Evolutionary conservation across 2,797 vertebrate species (phyloP).

Genomic region (Typhlichthys eigenmanni): DNA sequence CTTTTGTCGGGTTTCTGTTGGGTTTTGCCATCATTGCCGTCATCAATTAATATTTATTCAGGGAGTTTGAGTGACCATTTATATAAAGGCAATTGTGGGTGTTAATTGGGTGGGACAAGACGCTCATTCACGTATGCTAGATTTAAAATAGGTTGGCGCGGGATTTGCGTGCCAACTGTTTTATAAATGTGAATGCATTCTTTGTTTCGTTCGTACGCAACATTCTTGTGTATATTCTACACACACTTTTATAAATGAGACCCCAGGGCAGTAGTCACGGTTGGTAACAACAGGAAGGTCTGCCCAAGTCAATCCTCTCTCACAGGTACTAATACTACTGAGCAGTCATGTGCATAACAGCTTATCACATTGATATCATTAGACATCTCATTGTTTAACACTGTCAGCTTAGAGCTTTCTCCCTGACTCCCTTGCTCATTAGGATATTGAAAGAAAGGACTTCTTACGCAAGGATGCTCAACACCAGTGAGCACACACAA

Average conservation of each 20-base stretch:
- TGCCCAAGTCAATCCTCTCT: constrained; percentile 19
- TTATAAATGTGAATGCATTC: too few relatives aligned
- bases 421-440: constrained; percentile 41
- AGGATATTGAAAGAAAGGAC: constrained; percentile 42
- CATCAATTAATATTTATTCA: too few relatives aligned
- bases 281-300: constrained; percentile 30
- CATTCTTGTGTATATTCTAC: neutral
- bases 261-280: constrained; percentile 20
- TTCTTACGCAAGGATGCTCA: constrained; percentile 49
- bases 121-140: too few relatives aligned
- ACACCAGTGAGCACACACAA: constrained; percentile 51
- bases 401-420: constrained; percentile 40
- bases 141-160: too few relatives aligned
- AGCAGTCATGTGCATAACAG: constrained; percentile 37
- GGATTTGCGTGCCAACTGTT: too few relatives aligned
- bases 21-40: too few relatives aligned
- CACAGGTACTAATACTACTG: constrained; percentile 27
- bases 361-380: constrained; percentile 57
- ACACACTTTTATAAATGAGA: neutral
- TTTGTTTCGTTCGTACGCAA: too few relatives aligned
- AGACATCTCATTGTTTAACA: constrained; percentile 51
- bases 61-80: too few relatives aligned
- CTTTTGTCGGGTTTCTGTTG: too few relatives aligned
- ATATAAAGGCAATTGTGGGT: too few relatives aligned
- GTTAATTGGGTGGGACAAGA: too few relatives aligned